Percentiles rank a stretch among this genome's conserved stretches.
Evolutionary conservation across 2,797 vertebrate genomes (phyloP).

Genomic region (Chromobotia macracanthus): DNA sequence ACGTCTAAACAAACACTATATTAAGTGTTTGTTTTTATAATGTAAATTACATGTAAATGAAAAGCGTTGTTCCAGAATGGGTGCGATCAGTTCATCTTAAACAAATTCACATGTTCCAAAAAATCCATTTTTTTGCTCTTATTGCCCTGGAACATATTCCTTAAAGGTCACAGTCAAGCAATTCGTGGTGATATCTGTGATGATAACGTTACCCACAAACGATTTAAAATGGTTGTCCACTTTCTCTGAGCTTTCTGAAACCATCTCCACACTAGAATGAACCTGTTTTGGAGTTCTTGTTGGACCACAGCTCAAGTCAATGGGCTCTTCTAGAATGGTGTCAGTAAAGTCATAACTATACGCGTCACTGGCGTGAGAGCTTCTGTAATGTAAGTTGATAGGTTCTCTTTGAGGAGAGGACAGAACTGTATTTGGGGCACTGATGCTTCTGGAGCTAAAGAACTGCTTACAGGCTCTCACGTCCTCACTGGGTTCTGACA

Average conservation of each 20-base stretch:
- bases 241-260: constrained; percentile 68
- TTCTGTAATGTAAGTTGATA: constrained; percentile 75
- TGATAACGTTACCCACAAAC: constrained; percentile 97
- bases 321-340: constrained; percentile 90
- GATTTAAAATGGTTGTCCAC: constrained; percentile 82
- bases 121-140: constrained; percentile 25
- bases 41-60: too few relatives aligned
- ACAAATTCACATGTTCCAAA: background rate
- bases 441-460: constrained; percentile 84
- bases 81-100: constrained; percentile 5
- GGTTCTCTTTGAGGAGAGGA: constrained; percentile 81
- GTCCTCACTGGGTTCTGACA: constrained; percentile 81
- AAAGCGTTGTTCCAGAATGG: constrained; percentile 22
- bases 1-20: constrained; percentile 10
- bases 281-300: constrained; percentile 70
- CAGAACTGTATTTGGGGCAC: constrained; percentile 78
- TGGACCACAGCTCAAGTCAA: constrained; percentile 94
- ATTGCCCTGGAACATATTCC: constrained; percentile 85
- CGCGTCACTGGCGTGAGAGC: constrained; percentile 51
- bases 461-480: constrained; percentile 82
- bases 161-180: constrained; percentile 98
- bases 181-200: constrained; percentile 97
- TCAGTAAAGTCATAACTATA: constrained; percentile 70
- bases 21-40: too few relatives aligned
- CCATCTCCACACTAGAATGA: constrained; percentile 17